Evolutionary conservation across 92 coral and sea anemone genomes (phyloP).

Genomic region (Isaurus tuberculatus): DNA sequence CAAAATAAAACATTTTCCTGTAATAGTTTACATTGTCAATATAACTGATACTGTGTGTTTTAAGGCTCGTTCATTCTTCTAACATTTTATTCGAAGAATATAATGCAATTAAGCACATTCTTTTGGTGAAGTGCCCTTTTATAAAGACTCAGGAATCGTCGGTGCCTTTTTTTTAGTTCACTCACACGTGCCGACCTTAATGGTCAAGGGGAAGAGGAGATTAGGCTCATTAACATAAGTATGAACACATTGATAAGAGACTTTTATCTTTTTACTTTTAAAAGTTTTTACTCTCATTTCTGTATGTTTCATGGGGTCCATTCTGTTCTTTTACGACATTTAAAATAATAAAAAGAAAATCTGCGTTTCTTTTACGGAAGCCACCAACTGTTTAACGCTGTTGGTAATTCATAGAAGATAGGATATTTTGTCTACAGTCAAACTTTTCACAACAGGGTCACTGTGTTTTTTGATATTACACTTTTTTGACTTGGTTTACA

Average conservation of each 20-base stretch:
- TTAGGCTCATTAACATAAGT: background rate
- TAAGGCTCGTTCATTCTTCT: no score
- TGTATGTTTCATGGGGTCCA: background rate
- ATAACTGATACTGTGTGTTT: no score
- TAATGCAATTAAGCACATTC: no score
- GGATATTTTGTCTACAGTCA: background rate
- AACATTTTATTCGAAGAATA: no score
- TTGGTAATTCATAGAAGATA: background rate
- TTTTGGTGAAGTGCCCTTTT: background rate
- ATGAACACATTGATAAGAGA: background rate
- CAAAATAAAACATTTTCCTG: no score
- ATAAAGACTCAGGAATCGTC: background rate
- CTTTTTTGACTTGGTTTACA: no score
- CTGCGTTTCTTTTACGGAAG: background rate
- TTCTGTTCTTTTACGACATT: background rate
- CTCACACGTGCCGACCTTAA: constrained; percentile 5
- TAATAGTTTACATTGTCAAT: no score
- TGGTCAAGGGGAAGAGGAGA: background rate
- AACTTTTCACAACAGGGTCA: background rate
- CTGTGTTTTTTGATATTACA: no score
- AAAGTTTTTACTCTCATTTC: background rate
- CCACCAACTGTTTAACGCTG: background rate
- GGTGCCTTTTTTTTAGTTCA: background rate
- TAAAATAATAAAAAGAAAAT: background rate
- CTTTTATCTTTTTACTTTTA: background rate